These are phyloP conservation scores for Meteorus colon DNA, from an alignment of 2,888 invertebrate species.

Conservation along the genomic window DNA sequence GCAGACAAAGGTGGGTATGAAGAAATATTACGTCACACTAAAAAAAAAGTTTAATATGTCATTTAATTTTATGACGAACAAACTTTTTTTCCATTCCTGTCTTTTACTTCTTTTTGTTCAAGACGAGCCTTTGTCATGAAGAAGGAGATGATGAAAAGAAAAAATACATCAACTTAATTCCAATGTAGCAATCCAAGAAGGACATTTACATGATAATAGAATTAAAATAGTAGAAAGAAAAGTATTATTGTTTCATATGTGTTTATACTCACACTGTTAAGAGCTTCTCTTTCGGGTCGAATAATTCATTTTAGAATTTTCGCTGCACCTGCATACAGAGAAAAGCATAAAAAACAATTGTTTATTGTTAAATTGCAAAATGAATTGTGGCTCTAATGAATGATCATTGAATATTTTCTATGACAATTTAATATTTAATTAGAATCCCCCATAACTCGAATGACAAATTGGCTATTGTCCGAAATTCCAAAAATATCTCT, in stretches of 20 bases:
- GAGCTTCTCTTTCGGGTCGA: slow-evolving; percentile 63
- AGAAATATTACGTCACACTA: neutral
- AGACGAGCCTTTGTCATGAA: neutral
- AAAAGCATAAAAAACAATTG: neutral
- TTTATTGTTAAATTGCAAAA: neutral
- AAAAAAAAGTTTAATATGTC: neutral
- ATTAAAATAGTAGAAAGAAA: neutral
- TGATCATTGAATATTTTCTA: too few species aligned
- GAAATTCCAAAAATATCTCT: slow-evolving; percentile 4
- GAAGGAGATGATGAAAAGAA: neutral
- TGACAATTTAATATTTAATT: too few species aligned
- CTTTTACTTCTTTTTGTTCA: neutral
- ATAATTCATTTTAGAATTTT: slow-evolving; percentile 63
- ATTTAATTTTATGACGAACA: neutral
- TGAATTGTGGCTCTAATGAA: too few species aligned
- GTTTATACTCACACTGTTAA: slow-evolving; percentile 55
- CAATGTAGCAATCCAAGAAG: neutral
- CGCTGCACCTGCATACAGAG: slow-evolving; percentile 58
- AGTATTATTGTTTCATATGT: neutral
- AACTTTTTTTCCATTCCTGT: neutral
- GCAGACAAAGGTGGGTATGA: neutral
- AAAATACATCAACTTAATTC: neutral
- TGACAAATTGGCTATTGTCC: neutral
- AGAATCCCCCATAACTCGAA: neutral
- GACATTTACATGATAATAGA: slow-evolving; percentile 6